phyloP scores from a whole-genome alignment of 2,797 vertebrate genomes.

The Argya squamiceps region DNA sequence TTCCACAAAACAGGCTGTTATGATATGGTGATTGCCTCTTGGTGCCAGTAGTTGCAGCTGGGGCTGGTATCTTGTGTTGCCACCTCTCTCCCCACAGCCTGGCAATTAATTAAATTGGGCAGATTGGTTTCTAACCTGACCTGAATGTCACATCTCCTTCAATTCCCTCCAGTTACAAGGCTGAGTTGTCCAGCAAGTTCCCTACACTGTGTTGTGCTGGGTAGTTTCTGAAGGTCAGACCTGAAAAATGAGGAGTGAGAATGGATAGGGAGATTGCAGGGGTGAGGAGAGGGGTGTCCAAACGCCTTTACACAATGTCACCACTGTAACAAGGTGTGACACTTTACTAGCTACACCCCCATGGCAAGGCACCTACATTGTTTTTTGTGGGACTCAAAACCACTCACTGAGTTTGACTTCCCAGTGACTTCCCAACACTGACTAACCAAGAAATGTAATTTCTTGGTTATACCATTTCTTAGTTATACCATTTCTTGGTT shows the following conservation, averaged over 20 bases:
- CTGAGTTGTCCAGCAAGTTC: background rate
- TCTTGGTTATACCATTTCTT: background rate
- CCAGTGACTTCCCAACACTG: background rate
- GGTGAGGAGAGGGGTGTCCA: background rate
- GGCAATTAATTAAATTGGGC: background rate
- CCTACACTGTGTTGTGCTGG: accelerated
- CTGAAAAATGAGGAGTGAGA: background rate
- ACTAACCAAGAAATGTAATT: background rate
- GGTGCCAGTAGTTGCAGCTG: background rate
- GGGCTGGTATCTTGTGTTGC: background rate
- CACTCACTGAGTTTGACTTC: background rate
- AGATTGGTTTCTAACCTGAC: background rate
- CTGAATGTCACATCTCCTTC: background rate
- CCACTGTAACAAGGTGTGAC: background rate
- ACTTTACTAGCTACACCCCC: background rate
- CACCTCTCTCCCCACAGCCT: background rate
- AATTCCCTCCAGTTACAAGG: background rate
- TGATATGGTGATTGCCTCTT: background rate
- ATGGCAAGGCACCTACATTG: background rate
- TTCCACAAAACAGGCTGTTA: background rate
- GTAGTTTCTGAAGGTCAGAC: background rate
- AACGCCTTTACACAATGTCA: background rate
- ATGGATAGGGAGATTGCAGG: background rate
- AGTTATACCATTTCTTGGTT: too few relatives aligned
- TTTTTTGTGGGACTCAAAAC: background rate